Base-by-base conservation (phyloP, 2,113 vertebrate genomes). In the Meleagris gallopavo region DNA sequence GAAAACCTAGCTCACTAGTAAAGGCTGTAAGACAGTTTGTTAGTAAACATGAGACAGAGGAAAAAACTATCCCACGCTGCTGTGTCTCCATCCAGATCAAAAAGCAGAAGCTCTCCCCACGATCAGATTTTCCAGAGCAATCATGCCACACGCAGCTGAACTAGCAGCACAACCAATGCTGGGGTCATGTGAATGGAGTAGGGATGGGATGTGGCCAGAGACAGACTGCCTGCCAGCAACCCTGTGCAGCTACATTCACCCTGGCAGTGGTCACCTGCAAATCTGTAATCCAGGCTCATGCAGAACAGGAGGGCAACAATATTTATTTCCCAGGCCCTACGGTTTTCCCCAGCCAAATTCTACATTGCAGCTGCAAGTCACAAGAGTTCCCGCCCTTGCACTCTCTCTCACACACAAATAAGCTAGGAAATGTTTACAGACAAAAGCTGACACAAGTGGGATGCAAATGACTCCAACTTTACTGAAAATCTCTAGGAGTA, bases 321-420 rank as follows among this genome's bases (percentile, higher is more conserved):
- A 78, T 70, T 86, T 88, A 86, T 64, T 90, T 93, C 77, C 50
- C 83, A 88, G 43, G 77, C 36, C 70, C 54, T 69, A 55, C 2
- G 48, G 77, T n/a, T 84, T 88, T 85, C 72, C 62, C 83, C 70
- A 75, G 73, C 5, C 76, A 88, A 78, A 92, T 78, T 88, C 80
- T 65, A n/a, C 86, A 75, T 10, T 65, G 52, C 80, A 86, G 76
- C 77, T 86, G 52, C 66, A 90, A 93, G 79, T 65, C 72, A 71
- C 29, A 13, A 34, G 81, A 93, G 41, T 19, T 88, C 43, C 71
- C 25, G 12, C 6, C 89, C 73, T 54, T 41, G 17, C 15, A 6
- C 14, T 1, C 1, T 7, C 41, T 43, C n/a, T 17, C 9, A 58
- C 81, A 84, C 6, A 65, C 11, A 40, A 50, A 36, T 27, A 55